These are phyloP conservation scores for Scaptomyza flava DNA, from an alignment of 2,888 invertebrate species.

Conservation along the genomic window DNA sequence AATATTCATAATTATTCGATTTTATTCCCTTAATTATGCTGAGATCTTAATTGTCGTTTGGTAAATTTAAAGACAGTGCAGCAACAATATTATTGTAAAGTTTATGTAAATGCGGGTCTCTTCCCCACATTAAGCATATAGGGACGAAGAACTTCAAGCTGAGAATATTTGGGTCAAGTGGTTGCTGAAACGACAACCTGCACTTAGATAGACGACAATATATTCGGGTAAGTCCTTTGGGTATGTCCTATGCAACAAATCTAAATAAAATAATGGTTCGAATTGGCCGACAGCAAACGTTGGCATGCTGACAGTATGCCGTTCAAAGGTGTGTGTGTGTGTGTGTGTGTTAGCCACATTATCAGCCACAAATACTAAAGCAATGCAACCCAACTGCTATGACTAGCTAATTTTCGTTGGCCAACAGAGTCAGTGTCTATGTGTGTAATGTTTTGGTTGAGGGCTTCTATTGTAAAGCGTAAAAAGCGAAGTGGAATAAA, in stretches of 20 bases:
- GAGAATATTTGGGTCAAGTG: conserved; percentile 68
- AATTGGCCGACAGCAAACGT: background rate
- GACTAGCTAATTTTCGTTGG: conserved; percentile 45
- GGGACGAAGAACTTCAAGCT: conserved; percentile 10
- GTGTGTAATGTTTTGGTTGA: background rate
- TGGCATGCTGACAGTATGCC: background rate
- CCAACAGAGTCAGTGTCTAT: conserved; percentile 16
- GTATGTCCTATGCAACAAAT: conserved; percentile 33
- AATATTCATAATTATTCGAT: background rate
- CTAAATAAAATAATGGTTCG: conserved; percentile 13
- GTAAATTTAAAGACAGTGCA: background rate
- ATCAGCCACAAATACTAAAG: conserved; percentile 27
- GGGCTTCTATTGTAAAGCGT: conserved; percentile 17
- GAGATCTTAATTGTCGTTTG: background rate
- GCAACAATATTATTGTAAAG: background rate
- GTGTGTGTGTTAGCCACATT: conserved; percentile 22
- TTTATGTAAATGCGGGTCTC: background rate
- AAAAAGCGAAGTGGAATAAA: conserved; percentile 22
- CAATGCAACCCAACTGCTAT: conserved; percentile 22
- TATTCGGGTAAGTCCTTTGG: conserved; percentile 28
- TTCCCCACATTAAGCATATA: background rate
- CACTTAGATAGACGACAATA: conserved; percentile 16
- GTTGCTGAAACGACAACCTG: conserved; percentile 33
- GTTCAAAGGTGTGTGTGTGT: conserved; percentile 5
- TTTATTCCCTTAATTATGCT: conserved; percentile 9